A percentile compares a stretch with the other conserved stretches of the same genome.
Conservation (phyloP, 1,140 invertebrate species). For the Orchestia grillus region DNA sequence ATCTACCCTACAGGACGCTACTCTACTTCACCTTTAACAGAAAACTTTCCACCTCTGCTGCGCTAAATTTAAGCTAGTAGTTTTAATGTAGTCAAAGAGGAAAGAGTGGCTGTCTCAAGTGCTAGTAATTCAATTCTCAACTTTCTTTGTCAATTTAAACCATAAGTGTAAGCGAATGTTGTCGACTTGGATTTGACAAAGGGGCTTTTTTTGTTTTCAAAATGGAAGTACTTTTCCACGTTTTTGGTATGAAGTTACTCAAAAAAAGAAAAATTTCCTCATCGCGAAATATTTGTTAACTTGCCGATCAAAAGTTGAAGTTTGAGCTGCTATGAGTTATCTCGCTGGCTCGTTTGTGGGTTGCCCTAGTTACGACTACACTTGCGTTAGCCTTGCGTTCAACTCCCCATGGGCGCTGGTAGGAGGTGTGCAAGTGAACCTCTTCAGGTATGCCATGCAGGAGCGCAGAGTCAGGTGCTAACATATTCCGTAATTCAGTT, state of each 20-base stretch:
- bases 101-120: background rate
- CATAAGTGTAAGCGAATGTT: background rate
- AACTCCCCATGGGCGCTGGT: background rate
- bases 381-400: too few relatives aligned
- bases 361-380: too few relatives aligned
- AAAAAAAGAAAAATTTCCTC: too few relatives aligned
- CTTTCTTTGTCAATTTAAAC: background rate
- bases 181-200: background rate
- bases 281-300: too few relatives aligned
- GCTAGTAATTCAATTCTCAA: background rate
- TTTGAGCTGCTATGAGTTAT: too few relatives aligned
- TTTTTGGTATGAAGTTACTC: too few relatives aligned
- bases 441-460: background rate
- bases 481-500: background rate
- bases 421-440: background rate
- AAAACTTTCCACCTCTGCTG: background rate
- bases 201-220: too few relatives aligned
- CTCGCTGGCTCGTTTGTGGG: too few relatives aligned
- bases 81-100: background rate
- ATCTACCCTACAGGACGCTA: background rate
- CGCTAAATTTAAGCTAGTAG: background rate
- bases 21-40: background rate
- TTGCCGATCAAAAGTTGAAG: too few relatives aligned
- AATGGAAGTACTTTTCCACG: too few relatives aligned
- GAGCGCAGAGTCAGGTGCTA: background rate